Evolutionary conservation across 1,140 invertebrate genomes (phyloP), one percentile per base, ranked within the genome.

Genomic region (Zaprionus lachaisei): DNA sequence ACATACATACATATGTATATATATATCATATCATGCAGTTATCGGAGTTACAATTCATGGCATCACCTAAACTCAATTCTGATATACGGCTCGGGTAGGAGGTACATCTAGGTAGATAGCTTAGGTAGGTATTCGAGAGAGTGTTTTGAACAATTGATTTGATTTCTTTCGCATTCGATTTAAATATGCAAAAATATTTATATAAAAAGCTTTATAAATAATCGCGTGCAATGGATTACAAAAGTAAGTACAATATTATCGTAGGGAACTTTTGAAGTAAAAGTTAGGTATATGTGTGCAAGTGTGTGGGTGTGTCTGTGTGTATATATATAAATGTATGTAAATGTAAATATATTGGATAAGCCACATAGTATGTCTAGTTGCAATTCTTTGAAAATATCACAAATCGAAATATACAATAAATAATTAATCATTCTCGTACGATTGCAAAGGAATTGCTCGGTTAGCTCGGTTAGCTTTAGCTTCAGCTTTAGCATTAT

Each of bases 351-450:
- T 56, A 66, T 85, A 72, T 77, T 87, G 81, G 58, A 72, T 90
- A 90, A 91, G 85, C 84, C 86, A 90, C 81, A 84, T 89, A 78
- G 80, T 91, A 84, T 70, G 71, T 81, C 77, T 89, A 91, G 89
- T 84, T 84, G 79, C 79, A 89, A 89, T 84, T 87, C 79, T 91
- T 89, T 72, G 87, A 91, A 91, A 91, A 91, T 91, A 91, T 91
- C 89, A 91, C 89, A 91, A 91, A 91, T 89, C 75, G 81, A 89
- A 89, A 89, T 90, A 80, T 79, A 85, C 72, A 90, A 84, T 90
- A 89, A 90, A 89, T 79, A 90, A 87, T 73, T 87, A 82, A 80
- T 69, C 65, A 81, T 79, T 80, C 58, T 78, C 66, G 79, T 83
- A 66, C 76, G 77, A 77, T 77, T 72, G 84, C 81, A 81, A 73